Percentiles rank a stretch among this genome's conserved stretches.
Evolutionary conservation across 2,113 vertebrate genomes (phyloP).

Genomic region (Cygnus buccinator): DNA sequence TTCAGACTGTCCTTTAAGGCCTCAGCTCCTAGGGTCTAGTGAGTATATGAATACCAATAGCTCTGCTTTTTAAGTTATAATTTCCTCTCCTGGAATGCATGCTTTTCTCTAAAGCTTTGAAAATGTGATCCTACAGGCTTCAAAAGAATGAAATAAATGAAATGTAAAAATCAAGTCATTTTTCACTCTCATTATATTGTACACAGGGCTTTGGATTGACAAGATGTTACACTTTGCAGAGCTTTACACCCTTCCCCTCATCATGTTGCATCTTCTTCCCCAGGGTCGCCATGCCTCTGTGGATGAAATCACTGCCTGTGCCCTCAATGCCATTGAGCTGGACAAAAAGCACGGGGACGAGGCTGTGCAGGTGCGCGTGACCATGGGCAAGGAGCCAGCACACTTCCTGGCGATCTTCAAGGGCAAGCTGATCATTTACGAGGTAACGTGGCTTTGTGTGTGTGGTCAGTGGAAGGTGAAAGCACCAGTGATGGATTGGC

Average conservation of each 20-base stretch:
- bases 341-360: constrained; percentile 84
- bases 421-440: constrained; percentile 86
- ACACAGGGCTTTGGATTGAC: background rate
- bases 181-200: rapidly evolving
- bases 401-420: constrained; percentile 93
- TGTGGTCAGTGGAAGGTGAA: background rate
- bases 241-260: background rate
- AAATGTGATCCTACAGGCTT: background rate
- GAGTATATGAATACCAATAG: background rate
- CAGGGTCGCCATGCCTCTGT: constrained; percentile 87
- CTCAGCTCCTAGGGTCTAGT: background rate
- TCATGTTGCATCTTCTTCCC: background rate
- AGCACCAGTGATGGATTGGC: rapidly evolving
- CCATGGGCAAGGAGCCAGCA: constrained; percentile 90
- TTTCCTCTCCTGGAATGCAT: background rate
- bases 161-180: background rate
- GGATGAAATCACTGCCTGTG: constrained; percentile 88
- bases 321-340: constrained; percentile 85
- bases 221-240: background rate
- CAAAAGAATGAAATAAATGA: background rate
- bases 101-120: background rate
- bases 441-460: constrained; percentile 64
- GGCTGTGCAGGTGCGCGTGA: constrained; percentile 88
- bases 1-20: background rate
- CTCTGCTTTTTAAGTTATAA: background rate